These are phyloP conservation scores for Cyclura pinguis DNA, from an alignment of 2,797 vertebrate species.

Conservation along the genomic window DNA sequence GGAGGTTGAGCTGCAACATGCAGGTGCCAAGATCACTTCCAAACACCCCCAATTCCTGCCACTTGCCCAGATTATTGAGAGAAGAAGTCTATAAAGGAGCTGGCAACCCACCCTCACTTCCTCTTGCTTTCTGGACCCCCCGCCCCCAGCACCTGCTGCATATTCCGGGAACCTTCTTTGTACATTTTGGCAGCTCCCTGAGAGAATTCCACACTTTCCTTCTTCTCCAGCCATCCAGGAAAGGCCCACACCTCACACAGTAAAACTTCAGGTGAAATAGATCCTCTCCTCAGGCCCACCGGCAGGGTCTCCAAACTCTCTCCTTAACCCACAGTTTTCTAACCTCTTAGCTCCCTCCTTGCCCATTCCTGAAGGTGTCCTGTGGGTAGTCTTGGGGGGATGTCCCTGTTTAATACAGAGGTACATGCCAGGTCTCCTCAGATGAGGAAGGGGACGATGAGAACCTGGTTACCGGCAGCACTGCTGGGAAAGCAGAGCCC, in stretches of 20 bases:
- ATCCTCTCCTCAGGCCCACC: not conserved
- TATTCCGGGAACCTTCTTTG: not conserved
- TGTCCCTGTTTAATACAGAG: not conserved
- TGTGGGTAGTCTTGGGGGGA: not conserved
- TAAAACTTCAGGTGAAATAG: not conserved
- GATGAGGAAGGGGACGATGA: too few relatives aligned
- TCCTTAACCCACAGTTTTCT: not conserved
- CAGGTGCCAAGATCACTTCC: not conserved
- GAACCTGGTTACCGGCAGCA: too few relatives aligned
- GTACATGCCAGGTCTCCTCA: too few relatives aligned
- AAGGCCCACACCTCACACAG: not conserved
- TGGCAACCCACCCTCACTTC: not conserved
- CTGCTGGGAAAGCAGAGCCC: too few relatives aligned
- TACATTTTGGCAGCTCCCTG: not conserved
- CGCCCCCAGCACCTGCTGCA: not conserved
- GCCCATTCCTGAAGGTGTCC: too few relatives aligned
- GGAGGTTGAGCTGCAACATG: not conserved
- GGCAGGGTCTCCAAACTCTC: not conserved
- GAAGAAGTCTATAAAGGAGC: not conserved
- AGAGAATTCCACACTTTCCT: not conserved
- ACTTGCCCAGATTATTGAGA: too few relatives aligned
- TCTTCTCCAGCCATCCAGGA: not conserved
- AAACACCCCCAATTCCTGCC: not conserved
- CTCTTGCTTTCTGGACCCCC: not conserved
- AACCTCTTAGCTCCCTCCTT: too few relatives aligned